Evolutionary conservation across 2,888 invertebrate species (phyloP).

Genomic region (Oscheius sp.): DNA sequence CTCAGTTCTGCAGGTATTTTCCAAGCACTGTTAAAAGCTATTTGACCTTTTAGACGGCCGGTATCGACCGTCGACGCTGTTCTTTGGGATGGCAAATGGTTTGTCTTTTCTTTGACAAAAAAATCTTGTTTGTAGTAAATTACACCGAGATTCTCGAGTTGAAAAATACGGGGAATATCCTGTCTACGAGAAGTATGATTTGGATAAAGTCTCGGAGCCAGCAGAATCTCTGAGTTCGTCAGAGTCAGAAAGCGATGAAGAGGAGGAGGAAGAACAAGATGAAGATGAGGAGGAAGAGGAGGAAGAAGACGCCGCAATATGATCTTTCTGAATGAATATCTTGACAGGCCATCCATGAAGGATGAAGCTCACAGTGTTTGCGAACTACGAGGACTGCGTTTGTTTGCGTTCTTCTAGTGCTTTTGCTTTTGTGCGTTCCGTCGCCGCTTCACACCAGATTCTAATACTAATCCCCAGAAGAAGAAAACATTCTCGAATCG

Average conservation of each 20-base stretch:
- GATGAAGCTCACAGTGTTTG: neutral
- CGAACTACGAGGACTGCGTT: neutral
- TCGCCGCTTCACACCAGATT: constrained; percentile 27
- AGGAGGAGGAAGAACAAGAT: neutral
- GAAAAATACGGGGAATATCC: constrained; percentile 26
- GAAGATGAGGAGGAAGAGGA: neutral
- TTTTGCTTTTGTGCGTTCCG: constrained; percentile 24
- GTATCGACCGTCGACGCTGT: constrained; percentile 34
- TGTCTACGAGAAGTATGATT: neutral
- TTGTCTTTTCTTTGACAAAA: too few species aligned
- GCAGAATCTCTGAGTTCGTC: neutral
- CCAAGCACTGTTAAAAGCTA: neutral
- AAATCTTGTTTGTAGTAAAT: too few species aligned
- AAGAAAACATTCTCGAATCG: neutral
- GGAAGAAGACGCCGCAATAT: neutral
- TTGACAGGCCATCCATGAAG: neutral
- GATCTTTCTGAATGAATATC: neutral
- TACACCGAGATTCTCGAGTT: constrained; percentile 32
- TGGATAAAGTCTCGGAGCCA: neutral
- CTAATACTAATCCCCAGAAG: constrained; percentile 24
- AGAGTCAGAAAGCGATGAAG: neutral
- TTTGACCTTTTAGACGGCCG: constrained; percentile 32
- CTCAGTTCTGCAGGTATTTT: constrained; percentile 35
- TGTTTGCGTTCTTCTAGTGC: constrained; percentile 27
- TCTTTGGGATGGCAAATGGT: constrained; percentile 54